Base-by-base conservation (phyloP, 2,888 invertebrate species). In the Nephrotoma flavescens region DNA sequence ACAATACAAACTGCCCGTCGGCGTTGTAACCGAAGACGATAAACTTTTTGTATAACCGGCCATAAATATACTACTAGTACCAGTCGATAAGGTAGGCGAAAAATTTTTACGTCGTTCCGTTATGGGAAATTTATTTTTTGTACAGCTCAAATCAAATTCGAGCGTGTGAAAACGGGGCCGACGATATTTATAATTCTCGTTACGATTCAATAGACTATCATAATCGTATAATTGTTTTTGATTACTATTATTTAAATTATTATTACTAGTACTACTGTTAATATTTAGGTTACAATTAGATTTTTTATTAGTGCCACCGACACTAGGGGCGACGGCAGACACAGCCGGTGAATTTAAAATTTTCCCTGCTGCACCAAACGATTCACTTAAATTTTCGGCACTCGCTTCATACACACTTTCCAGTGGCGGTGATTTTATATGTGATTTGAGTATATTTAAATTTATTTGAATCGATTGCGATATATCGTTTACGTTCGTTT, bases 91-190 rank as follows among this genome's bases (percentile, higher is more conserved):
- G 86, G 87, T 87, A 87, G 88, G 87, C 42, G 87, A 87, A 87
- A 86, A 86, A 12, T 88, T 88, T 88, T 89, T 88, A 45, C 88
- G 87, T 86, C 92, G 90, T 88, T 92, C 91, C 87, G 91, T 92
- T 88, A 93, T 93, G 88, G 93, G 93, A 91, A 93, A 93, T 90
- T 93, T 93, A 90, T 93, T 93, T 88, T 93, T 93, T 88, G 93
- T 93, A 90, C 93, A 93, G 88, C 93, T 93, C 88, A 93, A 91
- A 89, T 93, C 93, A 88, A 93, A 90, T 88, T 91, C 91, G 41
- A 91, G 88, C 47, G 91, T 92, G 88, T 91, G 90, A 88, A 91
- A 92, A 31, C 92, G 91, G 41, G 91, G 91, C 47, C 91, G 89
- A 11, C 89, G 89, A 86, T 89, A 90, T 88, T 90, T 90, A 52